Conservation (phyloP, 2,113 vertebrate genomes). For the Mastomys natalensis region DNA sequence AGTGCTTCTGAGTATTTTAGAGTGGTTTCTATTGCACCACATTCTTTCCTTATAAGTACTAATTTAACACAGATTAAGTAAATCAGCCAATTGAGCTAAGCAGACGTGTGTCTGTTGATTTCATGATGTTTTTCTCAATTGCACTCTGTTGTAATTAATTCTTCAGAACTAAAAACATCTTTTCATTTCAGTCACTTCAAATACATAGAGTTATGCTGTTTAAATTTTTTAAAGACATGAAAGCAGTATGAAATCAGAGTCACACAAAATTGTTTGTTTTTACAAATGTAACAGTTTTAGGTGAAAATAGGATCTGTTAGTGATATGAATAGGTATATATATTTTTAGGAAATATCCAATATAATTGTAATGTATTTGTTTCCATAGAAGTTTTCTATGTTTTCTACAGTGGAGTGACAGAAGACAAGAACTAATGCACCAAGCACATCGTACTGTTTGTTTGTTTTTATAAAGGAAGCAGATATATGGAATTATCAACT, state of each 20-base stretch:
- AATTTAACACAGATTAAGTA: neutral
- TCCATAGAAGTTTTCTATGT: neutral
- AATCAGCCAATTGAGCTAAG: neutral
- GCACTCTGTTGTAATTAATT: neutral
- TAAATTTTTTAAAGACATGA: slow-evolving; percentile 7
- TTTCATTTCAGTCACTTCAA: slow-evolving; percentile 44
- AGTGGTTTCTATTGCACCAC: neutral
- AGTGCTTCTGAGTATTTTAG: neutral
- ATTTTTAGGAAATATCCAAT: neutral
- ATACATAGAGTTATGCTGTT: neutral
- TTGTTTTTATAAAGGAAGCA: neutral
- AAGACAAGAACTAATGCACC: neutral
- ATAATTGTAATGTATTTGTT: neutral
- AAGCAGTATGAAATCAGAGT: slow-evolving; percentile 35
- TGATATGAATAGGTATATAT: neutral
- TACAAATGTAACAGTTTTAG: neutral
- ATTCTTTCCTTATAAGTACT: neutral
- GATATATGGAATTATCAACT: slow-evolving; percentile 51
- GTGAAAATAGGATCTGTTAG: neutral
- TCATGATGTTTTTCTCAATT: neutral
- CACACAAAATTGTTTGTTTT: slow-evolving; percentile 7
- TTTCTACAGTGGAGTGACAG: neutral
- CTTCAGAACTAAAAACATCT: neutral
- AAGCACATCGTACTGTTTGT: neutral
- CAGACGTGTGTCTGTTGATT: neutral